Evolutionary conservation across 2,888 invertebrate species (phyloP).

Genomic region (Aphelenchoides bicaudatus): DNA sequence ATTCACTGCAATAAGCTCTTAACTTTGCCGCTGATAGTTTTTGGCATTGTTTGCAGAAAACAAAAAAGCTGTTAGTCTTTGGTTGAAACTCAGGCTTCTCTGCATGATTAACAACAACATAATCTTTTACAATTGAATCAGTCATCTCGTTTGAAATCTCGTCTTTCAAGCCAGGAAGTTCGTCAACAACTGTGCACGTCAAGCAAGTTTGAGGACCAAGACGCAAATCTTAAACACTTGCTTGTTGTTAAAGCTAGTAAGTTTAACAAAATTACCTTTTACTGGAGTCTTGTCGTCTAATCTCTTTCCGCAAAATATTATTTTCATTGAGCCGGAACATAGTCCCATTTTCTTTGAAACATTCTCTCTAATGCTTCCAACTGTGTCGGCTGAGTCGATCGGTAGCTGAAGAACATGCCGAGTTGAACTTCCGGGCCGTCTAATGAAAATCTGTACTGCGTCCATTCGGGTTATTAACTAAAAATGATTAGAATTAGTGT

Average conservation of each 20-base stretch:
- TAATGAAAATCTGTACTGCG: slow-evolving; percentile 3
- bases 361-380: slow-evolving; percentile 7
- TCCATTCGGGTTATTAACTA: too few relatives aligned
- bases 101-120: slow-evolving; percentile 1
- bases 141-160: background rate
- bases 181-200: slow-evolving; percentile 1
- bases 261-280: slow-evolving; percentile 6
- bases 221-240: background rate
- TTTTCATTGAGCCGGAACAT: background rate
- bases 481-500: too few relatives aligned
- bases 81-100: background rate
- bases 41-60: slow-evolving; percentile 44
- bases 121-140: background rate
- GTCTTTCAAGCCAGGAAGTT: too few relatives aligned
- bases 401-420: background rate
- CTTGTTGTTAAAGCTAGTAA: background rate
- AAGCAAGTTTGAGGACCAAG: background rate
- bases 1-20: slow-evolving; percentile 40
- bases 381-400: slow-evolving; percentile 17
- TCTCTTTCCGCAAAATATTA: slow-evolving; percentile 14
- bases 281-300: background rate
- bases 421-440: background rate
- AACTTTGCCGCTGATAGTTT: slow-evolving; percentile 38
- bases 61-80: slow-evolving; percentile 36
- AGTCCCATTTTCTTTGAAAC: slow-evolving; percentile 2